phyloP scores from a whole-genome alignment of 1,140 invertebrate species.

The Augochlora pura region DNA sequence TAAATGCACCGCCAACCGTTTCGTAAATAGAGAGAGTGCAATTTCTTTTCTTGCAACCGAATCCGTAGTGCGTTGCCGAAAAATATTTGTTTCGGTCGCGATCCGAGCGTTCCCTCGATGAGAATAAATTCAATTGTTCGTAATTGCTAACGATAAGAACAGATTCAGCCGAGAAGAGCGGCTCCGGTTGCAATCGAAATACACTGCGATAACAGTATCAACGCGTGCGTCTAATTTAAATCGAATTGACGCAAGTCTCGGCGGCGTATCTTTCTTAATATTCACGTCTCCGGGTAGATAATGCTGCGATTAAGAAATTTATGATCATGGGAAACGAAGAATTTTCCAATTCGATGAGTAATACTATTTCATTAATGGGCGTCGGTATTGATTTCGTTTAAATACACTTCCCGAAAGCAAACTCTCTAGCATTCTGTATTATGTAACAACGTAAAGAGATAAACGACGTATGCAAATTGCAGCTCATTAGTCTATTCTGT shows the following conservation, averaged over 20 bases:
- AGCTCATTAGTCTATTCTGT: background rate
- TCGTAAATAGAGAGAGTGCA: too few relatives aligned
- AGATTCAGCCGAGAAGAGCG: background rate
- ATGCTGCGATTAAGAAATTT: background rate
- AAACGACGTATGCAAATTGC: background rate
- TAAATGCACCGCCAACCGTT: too few relatives aligned
- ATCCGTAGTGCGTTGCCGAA: too few relatives aligned
- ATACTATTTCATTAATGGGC: background rate
- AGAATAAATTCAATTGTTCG: conserved; percentile 1
- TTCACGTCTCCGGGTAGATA: background rate
- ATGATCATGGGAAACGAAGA: conserved; percentile 2
- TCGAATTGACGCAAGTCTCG: conserved; percentile 33
- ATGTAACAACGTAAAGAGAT: background rate
- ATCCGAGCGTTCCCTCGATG: background rate
- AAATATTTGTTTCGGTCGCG: too few relatives aligned
- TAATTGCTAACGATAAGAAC: conserved; percentile 12
- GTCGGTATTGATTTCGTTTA: background rate
- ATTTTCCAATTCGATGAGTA: background rate
- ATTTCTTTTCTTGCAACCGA: too few relatives aligned
- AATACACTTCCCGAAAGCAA: background rate
- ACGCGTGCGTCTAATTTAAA: conserved; percentile 34
- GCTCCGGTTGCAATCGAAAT: conserved; percentile 31
- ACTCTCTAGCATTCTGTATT: background rate
- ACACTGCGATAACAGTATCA: conserved; percentile 39
- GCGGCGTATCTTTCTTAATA: conserved; percentile 10